Conservation (phyloP, 2,113 vertebrate species). For the Poecile atricapillus region DNA sequence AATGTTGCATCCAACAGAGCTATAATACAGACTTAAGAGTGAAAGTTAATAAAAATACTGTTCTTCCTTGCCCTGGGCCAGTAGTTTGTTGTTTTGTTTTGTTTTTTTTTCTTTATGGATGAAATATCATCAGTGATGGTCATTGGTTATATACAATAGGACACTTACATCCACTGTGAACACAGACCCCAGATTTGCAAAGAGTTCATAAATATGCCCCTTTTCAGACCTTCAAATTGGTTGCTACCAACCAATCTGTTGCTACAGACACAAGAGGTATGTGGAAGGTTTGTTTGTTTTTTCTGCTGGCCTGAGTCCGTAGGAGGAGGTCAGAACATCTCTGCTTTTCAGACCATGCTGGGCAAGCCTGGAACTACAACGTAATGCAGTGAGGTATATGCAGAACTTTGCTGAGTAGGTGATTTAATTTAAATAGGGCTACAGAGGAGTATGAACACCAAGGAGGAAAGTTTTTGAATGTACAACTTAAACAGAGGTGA, state of each 20-base stretch:
- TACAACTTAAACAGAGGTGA: neutral
- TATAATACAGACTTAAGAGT: neutral
- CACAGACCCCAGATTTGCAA: neutral
- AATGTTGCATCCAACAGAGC: neutral
- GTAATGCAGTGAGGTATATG: too few relatives aligned
- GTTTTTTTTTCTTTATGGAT: neutral
- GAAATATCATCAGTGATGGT: neutral
- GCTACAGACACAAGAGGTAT: neutral
- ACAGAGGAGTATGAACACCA: neutral
- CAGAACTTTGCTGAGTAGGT: neutral
- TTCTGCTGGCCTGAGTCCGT: neutral
- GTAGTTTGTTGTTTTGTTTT: neutral
- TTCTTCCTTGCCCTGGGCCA: neutral
- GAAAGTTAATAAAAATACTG: neutral
- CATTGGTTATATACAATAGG: neutral
- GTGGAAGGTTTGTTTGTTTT: rapidly evolving
- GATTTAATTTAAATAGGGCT: neutral
- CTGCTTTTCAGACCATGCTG: neutral
- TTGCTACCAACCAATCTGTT: neutral
- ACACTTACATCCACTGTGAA: neutral
- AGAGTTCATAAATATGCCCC: neutral
- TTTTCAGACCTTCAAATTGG: neutral
- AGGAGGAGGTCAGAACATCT: neutral
- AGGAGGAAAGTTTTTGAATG: neutral
- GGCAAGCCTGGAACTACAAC: neutral